Percentiles rank a stretch among this genome's conserved stretches.
Conservation (phyloP, 2,888 invertebrate species). For the Acanthopleura granulata region DNA sequence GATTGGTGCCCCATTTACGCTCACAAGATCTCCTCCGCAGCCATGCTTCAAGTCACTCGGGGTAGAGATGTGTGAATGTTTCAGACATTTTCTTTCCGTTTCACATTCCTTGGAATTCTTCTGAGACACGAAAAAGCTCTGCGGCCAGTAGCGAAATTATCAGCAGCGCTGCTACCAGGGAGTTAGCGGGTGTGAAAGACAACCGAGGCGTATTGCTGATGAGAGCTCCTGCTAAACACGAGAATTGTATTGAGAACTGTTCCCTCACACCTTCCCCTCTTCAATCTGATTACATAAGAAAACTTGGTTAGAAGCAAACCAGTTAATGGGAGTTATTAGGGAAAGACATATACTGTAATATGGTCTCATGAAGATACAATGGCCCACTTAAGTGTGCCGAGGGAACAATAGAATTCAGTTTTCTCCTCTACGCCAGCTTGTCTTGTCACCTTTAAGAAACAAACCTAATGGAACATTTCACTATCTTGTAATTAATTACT, state of each 20-base stretch:
- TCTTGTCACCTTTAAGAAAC: conserved; percentile 17
- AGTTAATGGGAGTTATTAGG: neutral
- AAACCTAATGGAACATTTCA: conserved; percentile 16
- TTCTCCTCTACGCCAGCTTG: neutral
- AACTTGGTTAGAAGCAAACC: conserved; percentile 15
- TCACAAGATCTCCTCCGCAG: neutral
- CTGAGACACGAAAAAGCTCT: conserved; percentile 1
- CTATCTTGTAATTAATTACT: conserved; percentile 17
- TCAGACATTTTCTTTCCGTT: neutral
- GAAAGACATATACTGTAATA: neutral
- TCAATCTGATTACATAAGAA: conserved; percentile 15
- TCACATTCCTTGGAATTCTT: conserved; percentile 5
- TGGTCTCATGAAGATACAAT: too few species aligned
- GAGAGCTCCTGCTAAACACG: neutral
- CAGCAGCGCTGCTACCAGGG: neutral
- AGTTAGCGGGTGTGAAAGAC: neutral
- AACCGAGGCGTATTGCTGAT: neutral
- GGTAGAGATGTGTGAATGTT: neutral
- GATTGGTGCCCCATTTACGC: neutral
- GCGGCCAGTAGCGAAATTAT: neutral
- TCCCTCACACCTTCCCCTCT: neutral
- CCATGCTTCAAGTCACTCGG: neutral
- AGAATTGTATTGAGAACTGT: neutral
- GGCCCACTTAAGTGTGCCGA: neutral
- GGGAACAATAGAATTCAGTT: conserved; percentile 7